Conservation (phyloP, 2,113 vertebrate species). For the Rostratula benghalensis region DNA sequence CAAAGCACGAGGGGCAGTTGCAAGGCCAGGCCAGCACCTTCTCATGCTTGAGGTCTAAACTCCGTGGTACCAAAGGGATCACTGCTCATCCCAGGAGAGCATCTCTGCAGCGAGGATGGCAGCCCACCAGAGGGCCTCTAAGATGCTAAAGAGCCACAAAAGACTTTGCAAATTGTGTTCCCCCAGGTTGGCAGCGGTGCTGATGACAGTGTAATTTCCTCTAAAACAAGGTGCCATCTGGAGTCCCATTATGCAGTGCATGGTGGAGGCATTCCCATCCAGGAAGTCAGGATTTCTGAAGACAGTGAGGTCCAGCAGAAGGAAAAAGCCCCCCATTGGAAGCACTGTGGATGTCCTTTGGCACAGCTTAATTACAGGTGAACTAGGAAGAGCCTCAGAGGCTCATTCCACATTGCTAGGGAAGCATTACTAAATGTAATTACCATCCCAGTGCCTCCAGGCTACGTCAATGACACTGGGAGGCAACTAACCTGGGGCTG, state of each 20-base stretch:
- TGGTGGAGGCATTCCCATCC: background rate
- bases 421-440: background rate
- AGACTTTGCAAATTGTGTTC: background rate
- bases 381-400: background rate
- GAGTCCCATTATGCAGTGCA: fast-evolving
- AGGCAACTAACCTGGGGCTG: background rate
- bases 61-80: fast-evolving
- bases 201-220: fast-evolving
- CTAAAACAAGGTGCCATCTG: background rate
- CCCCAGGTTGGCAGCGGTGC: background rate
- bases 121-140: background rate
- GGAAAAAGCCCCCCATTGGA: background rate
- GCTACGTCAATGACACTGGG: background rate
- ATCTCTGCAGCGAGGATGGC: background rate
- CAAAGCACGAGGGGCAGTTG: background rate
- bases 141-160: background rate
- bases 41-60: background rate
- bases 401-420: background rate
- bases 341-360: background rate
- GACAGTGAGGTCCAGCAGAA: background rate
- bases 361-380: background rate
- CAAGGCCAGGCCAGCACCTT: background rate
- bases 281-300: background rate
- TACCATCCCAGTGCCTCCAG: background rate
- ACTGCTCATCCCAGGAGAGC: background rate